Evolutionary conservation across 2,113 vertebrate species (phyloP).

Genomic region (Macrotus californicus): DNA sequence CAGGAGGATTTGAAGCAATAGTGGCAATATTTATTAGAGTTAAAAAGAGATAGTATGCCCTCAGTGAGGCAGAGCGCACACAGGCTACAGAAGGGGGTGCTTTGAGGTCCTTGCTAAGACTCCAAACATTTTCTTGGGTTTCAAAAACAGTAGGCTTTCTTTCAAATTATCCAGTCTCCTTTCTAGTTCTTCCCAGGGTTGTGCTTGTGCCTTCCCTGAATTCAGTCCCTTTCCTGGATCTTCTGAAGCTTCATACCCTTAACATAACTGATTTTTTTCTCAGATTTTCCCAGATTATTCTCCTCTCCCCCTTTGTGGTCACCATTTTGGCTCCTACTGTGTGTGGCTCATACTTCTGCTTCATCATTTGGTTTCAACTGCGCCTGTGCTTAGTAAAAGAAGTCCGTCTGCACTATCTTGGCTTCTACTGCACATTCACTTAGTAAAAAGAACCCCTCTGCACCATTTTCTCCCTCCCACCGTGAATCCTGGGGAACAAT

Average conservation of each 20-base stretch:
- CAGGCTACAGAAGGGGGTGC: not conserved
- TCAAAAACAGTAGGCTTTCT: not conserved
- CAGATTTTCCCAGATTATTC: not conserved
- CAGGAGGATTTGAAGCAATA: not conserved
- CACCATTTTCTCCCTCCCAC: not conserved
- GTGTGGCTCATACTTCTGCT: not conserved
- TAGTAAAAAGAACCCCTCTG: not conserved
- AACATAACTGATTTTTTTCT: not conserved
- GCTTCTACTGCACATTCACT: not conserved
- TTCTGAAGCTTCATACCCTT: not conserved
- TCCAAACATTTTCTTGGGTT: not conserved
- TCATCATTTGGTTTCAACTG: not conserved
- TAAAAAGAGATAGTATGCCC: not conserved
- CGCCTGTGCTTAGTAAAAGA: not conserved
- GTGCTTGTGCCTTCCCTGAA: not conserved
- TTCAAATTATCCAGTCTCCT: not conserved
- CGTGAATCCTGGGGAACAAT: not conserved
- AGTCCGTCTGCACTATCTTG: not conserved
- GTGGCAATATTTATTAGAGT: not conserved
- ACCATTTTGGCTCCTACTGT: not conserved
- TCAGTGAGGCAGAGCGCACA: not conserved
- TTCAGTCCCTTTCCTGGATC: not conserved
- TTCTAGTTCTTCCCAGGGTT: not conserved
- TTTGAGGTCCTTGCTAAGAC: not conserved
- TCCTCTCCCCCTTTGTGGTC: not conserved